Base-by-base conservation (phyloP, 2,113 vertebrate species). In the Cyrtonyx montezumae region DNA sequence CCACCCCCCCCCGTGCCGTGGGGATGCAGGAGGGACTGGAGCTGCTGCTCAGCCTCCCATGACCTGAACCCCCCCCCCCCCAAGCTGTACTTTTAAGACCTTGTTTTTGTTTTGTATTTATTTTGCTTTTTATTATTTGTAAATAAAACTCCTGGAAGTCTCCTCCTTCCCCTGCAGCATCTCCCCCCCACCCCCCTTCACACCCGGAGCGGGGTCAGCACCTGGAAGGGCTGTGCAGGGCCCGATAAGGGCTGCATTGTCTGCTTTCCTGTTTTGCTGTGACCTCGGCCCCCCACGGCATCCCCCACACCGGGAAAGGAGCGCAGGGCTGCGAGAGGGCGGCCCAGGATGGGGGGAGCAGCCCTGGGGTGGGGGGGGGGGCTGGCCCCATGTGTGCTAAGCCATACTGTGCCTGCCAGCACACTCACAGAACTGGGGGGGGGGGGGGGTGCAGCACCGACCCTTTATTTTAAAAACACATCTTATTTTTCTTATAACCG, bases 41-140 rank as follows among this genome's bases (percentile, higher is more conserved):
- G 3, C 59, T 48, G 59, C 69, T 59, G 43, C 84, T 36, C 74
- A 74, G 63, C 73, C 51, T 4, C 23, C 0, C 1, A 8, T 6
- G 26, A 51, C 49, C 49, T 51, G 25, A 23, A 51, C 2, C 19
- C 16, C 20, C 58, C 10, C 7, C 3, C 1, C 11, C 32, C 21
- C 11, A 56, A 71, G 77, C 66, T 86, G 51, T 46, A 73, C 82
- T 92, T 94, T 91, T 90, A 87, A 91, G 36, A 63, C 11, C 11
- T 40, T 40, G 10, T 40, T 40, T 40, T 40, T 40, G 40, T 84
- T 94, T 84, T 79, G 80, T 96, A 97, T 96, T 96, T 97, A 97
- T 96, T 97, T 94, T 79, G 84, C 91, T 94, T 94, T 92, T 96
- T 95, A 88, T 78, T 73, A 75, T 95, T 95, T 96, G 77, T 96